phyloP scores from a whole-genome alignment of 1,140 invertebrate genomes.

The Drosophila pseudoananassae region DNA sequence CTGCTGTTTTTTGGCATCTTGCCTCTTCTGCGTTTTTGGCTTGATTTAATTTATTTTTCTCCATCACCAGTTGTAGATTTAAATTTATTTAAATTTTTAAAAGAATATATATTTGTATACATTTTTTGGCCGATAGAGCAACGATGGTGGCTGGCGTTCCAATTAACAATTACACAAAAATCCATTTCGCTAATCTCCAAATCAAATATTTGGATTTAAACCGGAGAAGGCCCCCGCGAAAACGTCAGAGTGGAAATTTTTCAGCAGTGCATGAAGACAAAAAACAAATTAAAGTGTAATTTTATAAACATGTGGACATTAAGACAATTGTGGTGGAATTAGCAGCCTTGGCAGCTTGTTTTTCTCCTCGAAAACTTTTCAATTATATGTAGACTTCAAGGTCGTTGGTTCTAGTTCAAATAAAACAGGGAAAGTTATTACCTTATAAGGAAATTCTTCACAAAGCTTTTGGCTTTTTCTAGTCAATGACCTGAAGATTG shows the following conservation, averaged over 20 bases:
- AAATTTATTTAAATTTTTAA: constrained; percentile 16
- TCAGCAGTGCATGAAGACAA: constrained; percentile 15
- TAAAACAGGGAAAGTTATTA: background rate
- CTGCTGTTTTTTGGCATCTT: constrained; percentile 25
- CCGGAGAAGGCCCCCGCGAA: constrained; percentile 18
- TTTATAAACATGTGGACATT: constrained; percentile 23
- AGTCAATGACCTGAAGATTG: background rate
- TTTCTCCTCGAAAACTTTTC: background rate
- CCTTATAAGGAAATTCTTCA: no score
- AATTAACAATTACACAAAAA: constrained; percentile 61
- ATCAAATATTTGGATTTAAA: constrained; percentile 48
- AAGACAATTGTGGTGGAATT: constrained; percentile 13
- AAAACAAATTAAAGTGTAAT: constrained; percentile 26
- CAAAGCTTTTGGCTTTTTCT: background rate
- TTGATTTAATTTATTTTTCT: constrained; percentile 17
- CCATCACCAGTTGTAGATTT: constrained; percentile 5
- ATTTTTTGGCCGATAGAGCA: constrained; percentile 5
- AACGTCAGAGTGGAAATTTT: constrained; percentile 55
- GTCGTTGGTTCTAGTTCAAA: background rate
- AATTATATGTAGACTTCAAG: background rate
- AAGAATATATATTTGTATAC: background rate
- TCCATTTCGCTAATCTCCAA: constrained; percentile 40
- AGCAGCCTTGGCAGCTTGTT: background rate
- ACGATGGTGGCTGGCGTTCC: constrained; percentile 25
- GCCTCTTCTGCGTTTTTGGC: background rate